These are phyloP conservation scores for Anas capensis DNA, from an alignment of 2,797 vertebrate genomes.

Conservation along the genomic window DNA sequence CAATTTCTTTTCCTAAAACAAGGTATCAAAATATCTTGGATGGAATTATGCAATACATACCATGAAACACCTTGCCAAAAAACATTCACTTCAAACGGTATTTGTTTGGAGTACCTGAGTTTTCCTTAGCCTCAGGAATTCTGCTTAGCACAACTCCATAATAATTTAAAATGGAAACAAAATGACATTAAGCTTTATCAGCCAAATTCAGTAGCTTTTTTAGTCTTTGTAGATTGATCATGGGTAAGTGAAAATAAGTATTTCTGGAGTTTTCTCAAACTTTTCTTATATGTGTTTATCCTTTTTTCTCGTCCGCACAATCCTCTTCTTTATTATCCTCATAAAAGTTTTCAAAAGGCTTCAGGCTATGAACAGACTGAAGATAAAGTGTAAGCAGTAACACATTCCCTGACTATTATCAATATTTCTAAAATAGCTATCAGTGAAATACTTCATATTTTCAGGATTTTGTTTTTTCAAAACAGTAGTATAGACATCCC, in stretches of 20 bases:
- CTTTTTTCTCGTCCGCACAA: neutral
- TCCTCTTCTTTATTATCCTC: neutral
- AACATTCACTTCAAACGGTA: conserved; percentile 64
- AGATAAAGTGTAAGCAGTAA: neutral
- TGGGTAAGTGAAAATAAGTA: neutral
- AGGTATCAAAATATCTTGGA: conserved; percentile 69
- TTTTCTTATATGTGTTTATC: neutral
- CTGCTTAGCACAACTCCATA: conserved; percentile 46
- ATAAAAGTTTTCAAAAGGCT: neutral
- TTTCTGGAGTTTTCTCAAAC: neutral
- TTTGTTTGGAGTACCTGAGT: conserved; percentile 73
- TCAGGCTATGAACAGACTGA: neutral
- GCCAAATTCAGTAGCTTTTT: neutral
- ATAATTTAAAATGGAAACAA: conserved; percentile 49
- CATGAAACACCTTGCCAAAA: conserved; percentile 59
- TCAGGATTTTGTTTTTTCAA: neutral
- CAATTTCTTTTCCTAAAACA: conserved; percentile 71
- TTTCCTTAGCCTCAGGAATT: conserved; percentile 72
- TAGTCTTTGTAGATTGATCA: neutral
- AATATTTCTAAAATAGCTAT: neutral
- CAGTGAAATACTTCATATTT: neutral
- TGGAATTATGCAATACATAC: conserved; percentile 51
- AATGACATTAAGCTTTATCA: conserved; percentile 36
- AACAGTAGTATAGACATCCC: neutral
- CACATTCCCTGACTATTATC: neutral